Percentiles rank a stretch among this genome's conserved stretches.
These are phyloP conservation scores for Drosophila yakuba DNA, from an alignment of 1,140 invertebrate genomes.

Conservation along the genomic window DNA sequence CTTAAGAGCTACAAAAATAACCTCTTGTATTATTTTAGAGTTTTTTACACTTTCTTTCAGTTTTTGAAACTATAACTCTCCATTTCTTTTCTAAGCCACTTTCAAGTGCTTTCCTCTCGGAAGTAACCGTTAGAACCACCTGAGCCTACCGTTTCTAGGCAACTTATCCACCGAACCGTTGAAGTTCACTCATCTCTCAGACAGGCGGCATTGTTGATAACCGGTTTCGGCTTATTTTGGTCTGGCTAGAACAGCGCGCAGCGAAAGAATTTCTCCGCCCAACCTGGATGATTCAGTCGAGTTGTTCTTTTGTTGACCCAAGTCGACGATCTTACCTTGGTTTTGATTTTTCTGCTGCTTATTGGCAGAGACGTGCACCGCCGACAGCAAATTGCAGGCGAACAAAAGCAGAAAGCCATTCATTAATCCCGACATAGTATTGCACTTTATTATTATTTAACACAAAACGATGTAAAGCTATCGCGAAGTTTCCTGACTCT, in stretches of 20 bases:
- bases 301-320: slow-evolving; percentile 5
- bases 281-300: slow-evolving; percentile 28
- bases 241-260: slow-evolving; percentile 50
- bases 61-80: background rate
- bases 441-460: slow-evolving; percentile 51
- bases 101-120: background rate
- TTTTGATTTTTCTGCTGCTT: slow-evolving; percentile 62
- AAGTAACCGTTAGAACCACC: slow-evolving; percentile 16
- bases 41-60: background rate
- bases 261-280: slow-evolving; percentile 49
- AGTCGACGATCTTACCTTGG: slow-evolving; percentile 56
- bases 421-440: slow-evolving; percentile 53
- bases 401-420: slow-evolving; percentile 56
- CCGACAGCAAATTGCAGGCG: slow-evolving; percentile 48
- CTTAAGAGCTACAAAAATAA: background rate
- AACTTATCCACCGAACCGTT: slow-evolving; percentile 69
- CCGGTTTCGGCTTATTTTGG: slow-evolving; percentile 68
- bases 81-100: background rate
- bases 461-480: slow-evolving; percentile 3
- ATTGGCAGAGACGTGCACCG: slow-evolving; percentile 44
- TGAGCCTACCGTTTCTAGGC: slow-evolving; percentile 4
- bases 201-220: slow-evolving; percentile 29
- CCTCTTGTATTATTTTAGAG: background rate
- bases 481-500: slow-evolving; percentile 9
- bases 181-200: slow-evolving; percentile 39